Conservation (phyloP, 1,140 invertebrate genomes). For the Lysiphlebus fabarum region DNA sequence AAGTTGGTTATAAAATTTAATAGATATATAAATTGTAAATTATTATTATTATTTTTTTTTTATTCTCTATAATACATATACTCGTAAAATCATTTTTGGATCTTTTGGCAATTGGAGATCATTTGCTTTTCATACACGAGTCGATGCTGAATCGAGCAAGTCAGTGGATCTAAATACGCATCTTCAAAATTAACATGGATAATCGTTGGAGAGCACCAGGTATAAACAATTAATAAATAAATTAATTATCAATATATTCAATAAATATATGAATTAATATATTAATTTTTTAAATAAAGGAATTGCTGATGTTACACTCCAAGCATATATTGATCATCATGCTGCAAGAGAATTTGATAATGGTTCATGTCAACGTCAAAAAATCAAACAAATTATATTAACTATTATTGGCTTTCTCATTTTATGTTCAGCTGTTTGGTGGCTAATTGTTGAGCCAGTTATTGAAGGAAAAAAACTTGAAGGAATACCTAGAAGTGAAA, state of each 20-base stretch:
- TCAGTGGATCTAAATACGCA: slow-evolving; percentile 1
- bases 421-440: slow-evolving; percentile 32
- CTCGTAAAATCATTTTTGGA: not conserved
- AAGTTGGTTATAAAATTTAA: slow-evolving; percentile 2
- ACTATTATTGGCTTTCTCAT: slow-evolving; percentile 28
- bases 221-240: slow-evolving; percentile 1
- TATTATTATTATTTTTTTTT: not conserved
- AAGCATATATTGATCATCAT: slow-evolving; percentile 31
- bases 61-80: not conserved
- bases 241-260: too few species aligned
- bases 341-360: slow-evolving; percentile 16
- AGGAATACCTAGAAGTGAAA: slow-evolving; percentile 1
- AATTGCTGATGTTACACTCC: slow-evolving; percentile 31
- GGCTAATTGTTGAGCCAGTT: slow-evolving; percentile 34
- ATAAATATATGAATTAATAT: not conserved
- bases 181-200: slow-evolving; percentile 4
- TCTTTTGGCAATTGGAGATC: slow-evolving; percentile 17
- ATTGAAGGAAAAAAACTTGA: slow-evolving; percentile 24
- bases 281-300: slow-evolving; percentile 18
- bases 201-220: slow-evolving; percentile 25
- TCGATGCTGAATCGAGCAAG: slow-evolving; percentile 6
- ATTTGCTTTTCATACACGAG: not conserved
- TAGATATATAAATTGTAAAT: slow-evolving; percentile 4
- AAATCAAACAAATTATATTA: slow-evolving; percentile 26
- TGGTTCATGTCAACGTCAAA: slow-evolving; percentile 27